phyloP scores from a whole-genome alignment of 1,140 invertebrate genomes.

The Drosophila repleta region DNA sequence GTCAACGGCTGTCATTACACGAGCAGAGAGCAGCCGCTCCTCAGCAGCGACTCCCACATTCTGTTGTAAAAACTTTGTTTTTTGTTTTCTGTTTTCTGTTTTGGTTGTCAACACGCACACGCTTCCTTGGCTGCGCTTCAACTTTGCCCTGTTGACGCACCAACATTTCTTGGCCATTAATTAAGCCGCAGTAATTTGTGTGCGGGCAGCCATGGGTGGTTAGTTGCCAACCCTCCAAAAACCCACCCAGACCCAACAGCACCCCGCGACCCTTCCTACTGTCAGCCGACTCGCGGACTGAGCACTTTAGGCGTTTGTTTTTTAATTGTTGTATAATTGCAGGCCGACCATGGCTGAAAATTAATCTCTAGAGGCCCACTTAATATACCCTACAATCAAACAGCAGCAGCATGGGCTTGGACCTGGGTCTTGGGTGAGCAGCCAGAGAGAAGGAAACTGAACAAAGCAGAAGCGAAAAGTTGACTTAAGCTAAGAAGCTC shows the following conservation, averaged over 20 bases:
- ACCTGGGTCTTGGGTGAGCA: too few species aligned
- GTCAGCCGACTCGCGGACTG: constrained; percentile 18
- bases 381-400: constrained; percentile 5
- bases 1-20: constrained; percentile 45
- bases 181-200: constrained; percentile 74
- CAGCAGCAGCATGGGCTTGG: not conserved
- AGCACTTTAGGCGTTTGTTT: constrained; percentile 49
- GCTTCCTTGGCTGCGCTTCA: constrained; percentile 50
- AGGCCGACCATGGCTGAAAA: constrained; percentile 24
- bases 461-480: not conserved
- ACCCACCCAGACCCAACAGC: not conserved
- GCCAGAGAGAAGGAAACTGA: too few species aligned
- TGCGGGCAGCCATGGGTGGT: constrained; percentile 12
- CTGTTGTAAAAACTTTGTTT: constrained; percentile 38
- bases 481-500: not conserved
- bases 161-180: constrained; percentile 74
- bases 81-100: not conserved
- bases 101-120: constrained; percentile 72
- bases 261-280: not conserved
- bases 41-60: not conserved
- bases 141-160: constrained; percentile 62
- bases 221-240: not conserved
- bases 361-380: constrained; percentile 32
- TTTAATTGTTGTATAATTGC: constrained; percentile 77
- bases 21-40: not conserved